Evolutionary conservation across 2,888 invertebrate species (phyloP), one percentile per base, ranked within the genome.

Genomic region (Odontomyia ornata): DNA sequence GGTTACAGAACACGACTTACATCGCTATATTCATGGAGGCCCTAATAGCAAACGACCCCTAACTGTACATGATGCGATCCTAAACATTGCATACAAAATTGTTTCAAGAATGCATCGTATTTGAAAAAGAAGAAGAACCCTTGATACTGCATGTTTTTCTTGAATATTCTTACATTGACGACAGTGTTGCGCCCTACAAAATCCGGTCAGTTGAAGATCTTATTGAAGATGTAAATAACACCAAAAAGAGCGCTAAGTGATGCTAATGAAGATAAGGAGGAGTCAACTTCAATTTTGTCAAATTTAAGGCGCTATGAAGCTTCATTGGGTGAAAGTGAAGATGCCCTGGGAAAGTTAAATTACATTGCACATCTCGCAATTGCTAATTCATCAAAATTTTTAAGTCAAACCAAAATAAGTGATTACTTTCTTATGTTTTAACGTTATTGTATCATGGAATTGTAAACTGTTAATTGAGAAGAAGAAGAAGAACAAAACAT

Each of bases 301-400:
- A 18, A 18, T 56, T 56, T 56, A 18, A 56, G 18, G n/a, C 56
- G 56, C 9, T 56, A 56, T 56, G 56, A 11, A 56, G 56, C 56
- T 56, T 56, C 56, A 11, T 56, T 56, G 56, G n/a, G n/a, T 56
- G 11, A 56, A n/a, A 56, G 56, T n/a, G 13, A 56, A 56, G 56
- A 56, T 18, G 56, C 56, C 7, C 56, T 56, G 56, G 11, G n/a
- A 56, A 56, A 56, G 9, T 56, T 56, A 56, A 56, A 56, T 56
- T 56, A 56, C 5, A n/a, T 56, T 56, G 56, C 7, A 56, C 7
- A 56, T 56, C 56, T 56, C n/a, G 56, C n/a, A 56, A 56, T 56
- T 56, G 56, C 56, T 56, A 56, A 56, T 56, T 9, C 56, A 56
- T 56, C 56, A 56, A 56, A 56, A 56, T 56, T n/a, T 56, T 56